Base-by-base conservation (phyloP, 2,113 vertebrate species). In the Acanthisitta chloris region DNA sequence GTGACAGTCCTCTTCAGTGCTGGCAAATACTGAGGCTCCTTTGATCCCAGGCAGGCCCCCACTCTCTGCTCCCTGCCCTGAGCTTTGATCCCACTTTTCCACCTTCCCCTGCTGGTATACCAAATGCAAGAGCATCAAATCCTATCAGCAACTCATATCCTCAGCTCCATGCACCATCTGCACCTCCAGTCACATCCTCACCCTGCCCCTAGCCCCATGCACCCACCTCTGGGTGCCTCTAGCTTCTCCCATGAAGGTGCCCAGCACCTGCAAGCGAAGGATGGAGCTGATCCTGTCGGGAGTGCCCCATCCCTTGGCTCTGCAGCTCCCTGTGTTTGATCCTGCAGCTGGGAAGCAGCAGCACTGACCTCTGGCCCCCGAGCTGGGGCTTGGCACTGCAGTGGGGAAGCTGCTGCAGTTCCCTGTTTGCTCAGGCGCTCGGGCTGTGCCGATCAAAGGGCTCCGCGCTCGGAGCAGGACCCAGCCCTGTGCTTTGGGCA, bases 361-460 rank as follows among this genome's bases (percentile, higher is more conserved):
- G 49, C 73, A 11, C 71, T 88, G 91, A 95, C 95, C 97, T 97
- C 92, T 84, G 95, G 80, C 92, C 97, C 70, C 91, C 6, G 87
- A 46, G 94, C 92, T 62, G 57, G 86, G 73, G 67, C 88, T 66
- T 77, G 67, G 70, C 83, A 40, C 3, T 12, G 94, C 84, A 40
- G 82, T 12, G 81, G 91, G 58, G 36, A 72, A 88, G 29, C 36
- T 91, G 92, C 92, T 62, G 82, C 95, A 81, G 97, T 77, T 97
- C 91, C 96, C 93, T 97, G 97, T 97, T 95, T 88, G 26, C 46
- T 96, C 88, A 84, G 84, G 95, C 90, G 74, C 89, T 93, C 55
- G 1, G 58, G 95, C 95, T 57, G 57, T 59, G 29, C 57, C 16
- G 91, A 98, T 97, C 97, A 98, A 97, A 98, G 97, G 65, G 9